These are phyloP conservation scores for Candidula unifasciata DNA, from an alignment of 2,888 invertebrate species.

Conservation along the genomic window DNA sequence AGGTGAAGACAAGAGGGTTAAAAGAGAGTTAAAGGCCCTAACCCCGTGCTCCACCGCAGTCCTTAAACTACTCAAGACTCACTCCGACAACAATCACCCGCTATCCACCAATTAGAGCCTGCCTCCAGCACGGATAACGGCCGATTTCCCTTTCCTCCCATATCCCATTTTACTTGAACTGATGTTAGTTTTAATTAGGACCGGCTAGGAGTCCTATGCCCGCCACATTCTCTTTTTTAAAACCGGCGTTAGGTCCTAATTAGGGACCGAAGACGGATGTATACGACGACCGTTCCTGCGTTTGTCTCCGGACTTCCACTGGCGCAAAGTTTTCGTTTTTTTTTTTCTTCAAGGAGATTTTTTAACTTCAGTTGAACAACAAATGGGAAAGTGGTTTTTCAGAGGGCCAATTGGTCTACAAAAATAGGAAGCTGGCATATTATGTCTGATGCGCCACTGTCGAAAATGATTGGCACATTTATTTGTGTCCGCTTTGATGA, in stretches of 20 bases:
- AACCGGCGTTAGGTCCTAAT: conserved; percentile 34
- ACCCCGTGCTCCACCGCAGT: conserved; percentile 13
- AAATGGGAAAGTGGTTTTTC: not conserved
- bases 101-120: conserved; percentile 41
- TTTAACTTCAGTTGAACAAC: not conserved
- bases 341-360: not conserved
- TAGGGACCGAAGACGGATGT: conserved; percentile 30
- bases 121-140: conserved; percentile 42
- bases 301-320: conserved; percentile 13
- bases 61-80: conserved; percentile 11
- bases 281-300: conserved; percentile 6
- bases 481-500: too few relatives aligned
- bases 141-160: conserved; percentile 37
- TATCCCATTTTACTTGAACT: conserved; percentile 40
- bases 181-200: conserved; percentile 43
- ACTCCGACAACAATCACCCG: conserved; percentile 35
- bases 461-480: too few relatives aligned
- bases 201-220: not conserved
- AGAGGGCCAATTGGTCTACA: too few relatives aligned
- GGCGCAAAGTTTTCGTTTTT: not conserved
- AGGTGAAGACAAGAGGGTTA: conserved; percentile 34
- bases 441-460: too few relatives aligned
- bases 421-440: too few relatives aligned
- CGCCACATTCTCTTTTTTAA: conserved; percentile 10
- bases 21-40: conserved; percentile 36